Percentiles rank a stretch among this genome's conserved stretches.
Evolutionary conservation across 2,797 vertebrate genomes (phyloP).

Genomic region (Echeneis naucrates): DNA sequence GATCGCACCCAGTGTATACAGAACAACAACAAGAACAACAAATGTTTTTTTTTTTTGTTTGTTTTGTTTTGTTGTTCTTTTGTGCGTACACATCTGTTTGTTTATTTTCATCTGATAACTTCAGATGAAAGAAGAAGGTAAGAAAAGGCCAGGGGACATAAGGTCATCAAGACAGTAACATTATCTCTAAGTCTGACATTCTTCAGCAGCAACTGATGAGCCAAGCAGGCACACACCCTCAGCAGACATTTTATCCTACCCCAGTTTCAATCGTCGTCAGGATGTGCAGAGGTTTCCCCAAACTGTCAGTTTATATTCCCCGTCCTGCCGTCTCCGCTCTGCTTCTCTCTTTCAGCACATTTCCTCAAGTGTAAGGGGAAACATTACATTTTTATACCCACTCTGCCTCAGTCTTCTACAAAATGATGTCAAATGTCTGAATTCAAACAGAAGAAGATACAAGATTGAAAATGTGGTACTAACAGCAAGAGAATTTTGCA

Average conservation of each 20-base stretch:
- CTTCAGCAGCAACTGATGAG: slow-evolving; percentile 22
- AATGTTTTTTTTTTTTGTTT: slow-evolving; percentile 1
- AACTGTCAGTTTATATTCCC: slow-evolving; percentile 17
- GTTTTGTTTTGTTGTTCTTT: slow-evolving; percentile 11
- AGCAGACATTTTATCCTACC: not conserved
- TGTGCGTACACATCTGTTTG: not conserved
- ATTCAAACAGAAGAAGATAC: not conserved
- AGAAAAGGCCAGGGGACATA: slow-evolving; percentile 6
- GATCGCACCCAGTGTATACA: not conserved
- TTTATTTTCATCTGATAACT: slow-evolving; percentile 20
- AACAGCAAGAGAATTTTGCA: not conserved
- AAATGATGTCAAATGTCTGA: not conserved
- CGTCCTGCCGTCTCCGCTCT: not conserved
- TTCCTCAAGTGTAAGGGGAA: not conserved
- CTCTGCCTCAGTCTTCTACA: not conserved
- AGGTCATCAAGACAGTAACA: slow-evolving; percentile 17
- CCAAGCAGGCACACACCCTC: not conserved
- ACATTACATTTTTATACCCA: not conserved
- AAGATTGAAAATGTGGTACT: not conserved
- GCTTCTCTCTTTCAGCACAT: slow-evolving; percentile 11
- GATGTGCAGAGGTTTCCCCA: slow-evolving; percentile 8
- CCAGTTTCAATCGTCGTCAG: not conserved
- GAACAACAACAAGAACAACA: not conserved
- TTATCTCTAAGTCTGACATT: slow-evolving; percentile 25
- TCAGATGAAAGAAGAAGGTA: no score